A percentile compares a stretch with the other conserved stretches of the same genome.
Evolutionary conservation across 1,140 invertebrate species (phyloP).

Genomic region (Vanessa atalanta): DNA sequence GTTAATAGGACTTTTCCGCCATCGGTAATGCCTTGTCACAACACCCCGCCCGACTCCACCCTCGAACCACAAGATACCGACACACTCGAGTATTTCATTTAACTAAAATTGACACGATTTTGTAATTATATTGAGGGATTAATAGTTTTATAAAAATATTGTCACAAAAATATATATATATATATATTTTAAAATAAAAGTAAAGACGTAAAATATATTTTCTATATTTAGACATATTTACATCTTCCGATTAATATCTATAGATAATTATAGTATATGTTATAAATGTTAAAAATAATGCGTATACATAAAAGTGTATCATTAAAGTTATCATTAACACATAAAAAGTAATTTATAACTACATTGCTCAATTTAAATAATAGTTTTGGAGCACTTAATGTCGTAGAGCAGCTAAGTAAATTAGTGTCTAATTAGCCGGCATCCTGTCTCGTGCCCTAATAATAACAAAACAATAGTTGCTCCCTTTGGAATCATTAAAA

Average conservation of each 20-base stretch:
- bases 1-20: constrained; percentile 68
- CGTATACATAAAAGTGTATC: neutral
- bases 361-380: constrained; percentile 21
- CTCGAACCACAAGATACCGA: constrained; percentile 29
- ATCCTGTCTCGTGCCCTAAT: constrained; percentile 78
- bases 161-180: too few relatives aligned
- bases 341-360: neutral
- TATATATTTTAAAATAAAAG: too few relatives aligned
- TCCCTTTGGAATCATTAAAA: constrained; percentile 70
- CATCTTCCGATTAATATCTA: too few relatives aligned
- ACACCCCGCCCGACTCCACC: constrained; percentile 60
- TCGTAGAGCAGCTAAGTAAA: constrained; percentile 65
- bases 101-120: neutral
- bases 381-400: constrained; percentile 45
- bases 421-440: constrained; percentile 73
- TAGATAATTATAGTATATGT: too few relatives aligned
- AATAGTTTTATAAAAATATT: neutral
- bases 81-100: neutral
- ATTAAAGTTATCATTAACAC: neutral
- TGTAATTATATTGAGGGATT: neutral
- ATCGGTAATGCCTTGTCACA: constrained; percentile 59
- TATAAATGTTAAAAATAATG: too few relatives aligned
- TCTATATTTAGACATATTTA: too few relatives aligned
- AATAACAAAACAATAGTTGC: constrained; percentile 78
- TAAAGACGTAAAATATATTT: too few relatives aligned